Base-by-base conservation (phyloP, 2,797 vertebrate genomes). In the Rhinella marina region DNA sequence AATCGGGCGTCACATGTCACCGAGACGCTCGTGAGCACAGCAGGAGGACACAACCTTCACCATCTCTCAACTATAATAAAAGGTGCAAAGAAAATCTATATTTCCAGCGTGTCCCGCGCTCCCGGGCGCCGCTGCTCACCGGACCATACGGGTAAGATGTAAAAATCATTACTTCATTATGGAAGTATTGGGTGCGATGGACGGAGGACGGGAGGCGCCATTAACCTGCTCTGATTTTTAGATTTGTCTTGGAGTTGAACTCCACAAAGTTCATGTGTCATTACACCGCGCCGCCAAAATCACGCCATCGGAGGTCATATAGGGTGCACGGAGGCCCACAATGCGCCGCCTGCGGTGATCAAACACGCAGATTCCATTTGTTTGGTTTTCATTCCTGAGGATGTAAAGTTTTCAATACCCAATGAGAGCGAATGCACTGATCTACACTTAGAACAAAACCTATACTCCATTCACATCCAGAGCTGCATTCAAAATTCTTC, bases 51-150 rank as follows among this genome's bases (percentile, higher is more conserved):
- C 32, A 62, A 61, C 72, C 50, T 32, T 75, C 57, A 70, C 54
- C 56, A 77, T 76, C 19, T 62, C 83, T 76, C 72, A 76, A 64
- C 76, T 52, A 13, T 59, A 77, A 59, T 52, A 76, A 76, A 64
- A 85, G 72, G 83, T 73, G 59, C 32, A 76, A 25, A 76, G 23
- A 50, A 85, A 85, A 85, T 85, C 72, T 59, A 85, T 85, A 85
- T 62, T 77, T 77, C 29, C 61, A 75, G 32, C 21, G 72, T 61
- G 41, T 12, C 25, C 68, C 21, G 83, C 17, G 21, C 17, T 61
- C 32, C 16, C 41, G 14, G 57, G 17, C 83, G 14, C 70, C 72
- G 52, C 29, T 7, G 57, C 48, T 59, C 72, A 32, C 16, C 72
- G 41, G 23, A 62, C 83, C 57, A 59, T 64, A 81, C 23, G 25